Conservation (phyloP, 2,888 invertebrate genomes). For the Doris montereyensis region DNA sequence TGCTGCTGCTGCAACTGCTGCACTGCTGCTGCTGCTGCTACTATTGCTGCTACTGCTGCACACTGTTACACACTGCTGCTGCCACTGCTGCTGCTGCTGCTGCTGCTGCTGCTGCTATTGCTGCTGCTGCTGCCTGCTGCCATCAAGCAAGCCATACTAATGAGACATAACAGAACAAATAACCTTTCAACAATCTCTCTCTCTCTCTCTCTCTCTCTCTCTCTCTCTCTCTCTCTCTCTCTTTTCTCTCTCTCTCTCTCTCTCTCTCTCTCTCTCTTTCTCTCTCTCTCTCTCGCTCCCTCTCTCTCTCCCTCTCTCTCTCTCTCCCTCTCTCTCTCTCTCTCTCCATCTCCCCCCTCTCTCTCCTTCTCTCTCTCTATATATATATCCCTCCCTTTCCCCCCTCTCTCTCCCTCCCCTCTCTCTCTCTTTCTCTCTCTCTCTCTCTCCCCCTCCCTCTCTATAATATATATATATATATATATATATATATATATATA, state of each 20-base stretch:
- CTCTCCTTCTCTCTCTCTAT: background rate
- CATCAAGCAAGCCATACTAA: no score
- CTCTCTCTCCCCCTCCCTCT: background rate
- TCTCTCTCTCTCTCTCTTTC: background rate
- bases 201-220: background rate
- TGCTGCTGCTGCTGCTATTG: no score
- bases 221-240: background rate
- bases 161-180: no score
- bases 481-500: no score
- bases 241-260: background rate
- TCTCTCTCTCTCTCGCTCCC: background rate
- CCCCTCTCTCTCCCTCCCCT: background rate
- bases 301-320: background rate
- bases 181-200: no score
- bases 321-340: background rate
- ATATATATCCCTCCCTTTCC: background rate
- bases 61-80: no score
- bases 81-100: no score
- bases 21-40: no score
- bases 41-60: no score
- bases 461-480: no score
- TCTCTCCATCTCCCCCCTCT: background rate
- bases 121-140: no score
- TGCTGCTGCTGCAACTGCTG: no score
- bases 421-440: background rate